Conservation (phyloP, 2,797 vertebrate species). For the Lacerta bilineata region DNA sequence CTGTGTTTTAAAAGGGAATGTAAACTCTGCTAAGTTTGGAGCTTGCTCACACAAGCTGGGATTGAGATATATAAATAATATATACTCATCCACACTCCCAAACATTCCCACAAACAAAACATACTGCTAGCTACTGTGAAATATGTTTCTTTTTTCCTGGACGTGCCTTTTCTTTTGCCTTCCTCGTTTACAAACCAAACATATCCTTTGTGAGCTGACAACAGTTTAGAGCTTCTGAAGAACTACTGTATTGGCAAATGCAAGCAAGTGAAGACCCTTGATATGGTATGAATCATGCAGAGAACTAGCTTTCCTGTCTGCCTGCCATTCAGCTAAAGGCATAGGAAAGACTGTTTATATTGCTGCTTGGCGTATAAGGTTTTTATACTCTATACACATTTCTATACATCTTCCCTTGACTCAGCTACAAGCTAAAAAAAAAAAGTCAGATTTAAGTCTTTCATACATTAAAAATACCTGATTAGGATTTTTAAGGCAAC, state of each 20-base stretch:
- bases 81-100: too few relatives aligned
- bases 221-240: conserved; percentile 1
- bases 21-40: too few relatives aligned
- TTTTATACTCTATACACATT: background rate
- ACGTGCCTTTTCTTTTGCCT: background rate
- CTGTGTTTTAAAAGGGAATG: too few relatives aligned
- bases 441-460: background rate
- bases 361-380: background rate
- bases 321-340: background rate
- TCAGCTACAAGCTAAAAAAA: conserved; percentile 4
- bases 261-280: background rate
- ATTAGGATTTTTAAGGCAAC: too few relatives aligned
- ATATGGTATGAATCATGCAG: background rate
- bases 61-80: too few relatives aligned
- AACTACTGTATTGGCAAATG: background rate
- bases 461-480: background rate
- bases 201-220: background rate
- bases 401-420: background rate
- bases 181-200: conserved; percentile 17
- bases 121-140: background rate
- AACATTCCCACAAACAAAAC: too few relatives aligned
- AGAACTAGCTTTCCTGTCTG: background rate
- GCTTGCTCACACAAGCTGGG: too few relatives aligned
- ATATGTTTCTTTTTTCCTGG: conserved; percentile 4
- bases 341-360: background rate